Evolutionary conservation across 1,140 invertebrate genomes (phyloP), one percentile per base, ranked within the genome.

Genomic region (Eupeodes corollae): DNA sequence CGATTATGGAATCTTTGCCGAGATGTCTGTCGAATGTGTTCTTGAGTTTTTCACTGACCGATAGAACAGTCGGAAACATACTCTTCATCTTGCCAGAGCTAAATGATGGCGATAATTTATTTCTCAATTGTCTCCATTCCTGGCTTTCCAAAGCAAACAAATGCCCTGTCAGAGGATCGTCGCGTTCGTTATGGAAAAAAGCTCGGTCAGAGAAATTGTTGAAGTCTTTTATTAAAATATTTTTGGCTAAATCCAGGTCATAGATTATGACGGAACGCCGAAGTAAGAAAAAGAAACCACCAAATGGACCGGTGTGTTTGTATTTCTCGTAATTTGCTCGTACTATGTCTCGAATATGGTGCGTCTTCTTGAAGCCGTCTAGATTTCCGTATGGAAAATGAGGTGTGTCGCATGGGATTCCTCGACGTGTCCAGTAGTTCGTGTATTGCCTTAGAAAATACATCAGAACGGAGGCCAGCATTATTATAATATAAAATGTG

Each of bases 161-260:
- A 13, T 69, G 67, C 0, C 55, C 57, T 10, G 72, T 68, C 0
- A 78, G 49, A 0, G 73, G 75, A 57, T 78, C 70, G 13, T 58
- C 61, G 31, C 68, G 53, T 10, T 70, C 69, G 47, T 74, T 70
- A 16, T 69, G 62, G 32, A 63, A 59, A 0, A 70, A 44, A 0
- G 68, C 70, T 8, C 73, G 71, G 50, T 76, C 71, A 30, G 62
- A 50, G 33, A 79, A 79, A 19, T 67, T 53, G 32, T 68, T 55
- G 39, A 79, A 80, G 52, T 81, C 76, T 53, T 75, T 78, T 3
- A 76, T 69, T 16, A 82, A 47, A 2, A 84, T 70, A 14, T 70
- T 58, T 53, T 79, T 80, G 0, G 81, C 69, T 1, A 84, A 53
- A 8, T 78, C 73, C 15, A 78, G 61, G 55, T 83, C 76, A 1